A percentile compares a stretch with the other conserved stretches of the same genome.
phyloP scores from a whole-genome alignment of 2,797 vertebrate species.

The Nannoperca australis region DNA sequence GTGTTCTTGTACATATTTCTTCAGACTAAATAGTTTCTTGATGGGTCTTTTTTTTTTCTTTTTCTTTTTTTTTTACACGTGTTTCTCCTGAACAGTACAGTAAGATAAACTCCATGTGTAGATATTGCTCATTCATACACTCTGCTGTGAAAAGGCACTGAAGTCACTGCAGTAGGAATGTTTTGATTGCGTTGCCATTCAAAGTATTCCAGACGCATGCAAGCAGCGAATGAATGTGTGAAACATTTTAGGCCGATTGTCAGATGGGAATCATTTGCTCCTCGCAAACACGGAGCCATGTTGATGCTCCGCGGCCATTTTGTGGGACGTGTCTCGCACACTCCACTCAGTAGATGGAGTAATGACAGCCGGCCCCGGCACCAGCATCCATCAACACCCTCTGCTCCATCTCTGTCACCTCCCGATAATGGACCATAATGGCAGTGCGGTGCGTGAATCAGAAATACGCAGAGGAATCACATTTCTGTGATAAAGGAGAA shows the following conservation, averaged over 20 bases:
- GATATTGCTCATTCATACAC: slow-evolving; percentile 41
- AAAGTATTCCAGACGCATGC: slow-evolving; percentile 43
- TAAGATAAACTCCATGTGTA: slow-evolving; percentile 46
- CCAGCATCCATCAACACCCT: slow-evolving; percentile 77
- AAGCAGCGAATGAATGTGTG: slow-evolving; percentile 59
- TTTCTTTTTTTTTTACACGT: slow-evolving; percentile 7
- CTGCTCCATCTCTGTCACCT: slow-evolving; percentile 75
- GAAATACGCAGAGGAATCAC: slow-evolving; percentile 62
- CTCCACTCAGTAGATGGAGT: slow-evolving; percentile 54
- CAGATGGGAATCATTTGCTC: slow-evolving; percentile 51
- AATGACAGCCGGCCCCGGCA: slow-evolving; percentile 61
- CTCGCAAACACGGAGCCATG: slow-evolving; percentile 65
- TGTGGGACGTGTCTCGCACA: slow-evolving; percentile 60
- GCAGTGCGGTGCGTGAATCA: slow-evolving; percentile 53
- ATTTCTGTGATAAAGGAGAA: slow-evolving; percentile 75
- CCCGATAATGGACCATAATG: slow-evolving; percentile 76
- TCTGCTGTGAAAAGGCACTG: slow-evolving; percentile 35
- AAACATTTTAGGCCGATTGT: slow-evolving; percentile 33
- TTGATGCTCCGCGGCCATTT: slow-evolving; percentile 80
- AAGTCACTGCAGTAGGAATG: slow-evolving; percentile 17
- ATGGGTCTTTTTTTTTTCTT: not conserved
- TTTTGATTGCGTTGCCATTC: slow-evolving; percentile 18
- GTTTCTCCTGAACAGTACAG: slow-evolving; percentile 23
- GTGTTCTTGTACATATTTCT: slow-evolving; percentile 64
- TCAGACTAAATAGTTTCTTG: slow-evolving; percentile 9